Conservation (phyloP, 1,140 invertebrate species). For the Calycopis cecrops region DNA sequence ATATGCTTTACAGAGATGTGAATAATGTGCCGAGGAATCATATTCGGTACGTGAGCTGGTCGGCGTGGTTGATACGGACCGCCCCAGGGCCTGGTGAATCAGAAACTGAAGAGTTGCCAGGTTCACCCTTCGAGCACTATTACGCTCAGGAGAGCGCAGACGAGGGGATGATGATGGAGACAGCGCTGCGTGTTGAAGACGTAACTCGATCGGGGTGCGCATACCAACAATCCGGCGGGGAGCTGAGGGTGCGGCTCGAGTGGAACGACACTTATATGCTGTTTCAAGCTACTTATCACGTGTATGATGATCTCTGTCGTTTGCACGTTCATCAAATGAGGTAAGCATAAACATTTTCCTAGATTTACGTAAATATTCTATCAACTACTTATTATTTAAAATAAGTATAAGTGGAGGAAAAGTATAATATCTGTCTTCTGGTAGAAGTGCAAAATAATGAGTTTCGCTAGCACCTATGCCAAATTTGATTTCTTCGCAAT, state of each 20-base stretch:
- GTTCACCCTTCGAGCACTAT: slow-evolving; percentile 88
- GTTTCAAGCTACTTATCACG: slow-evolving; percentile 90
- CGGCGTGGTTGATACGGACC: slow-evolving; percentile 81
- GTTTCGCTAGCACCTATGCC: too few relatives aligned
- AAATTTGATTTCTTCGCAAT: too few relatives aligned
- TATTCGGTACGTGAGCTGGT: slow-evolving; percentile 88
- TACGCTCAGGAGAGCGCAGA: slow-evolving; percentile 89
- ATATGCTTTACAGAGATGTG: slow-evolving; percentile 90
- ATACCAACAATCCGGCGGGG: slow-evolving; percentile 86
- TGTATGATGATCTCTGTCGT: slow-evolving; percentile 89
- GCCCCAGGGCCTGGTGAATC: slow-evolving; percentile 74
- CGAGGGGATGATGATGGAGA: slow-evolving; percentile 91
- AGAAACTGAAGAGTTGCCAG: slow-evolving; percentile 80
- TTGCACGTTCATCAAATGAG: slow-evolving; percentile 93
- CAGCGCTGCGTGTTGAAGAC: slow-evolving; percentile 85
- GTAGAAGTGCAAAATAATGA: too few relatives aligned
- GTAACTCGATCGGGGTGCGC: slow-evolving; percentile 85
- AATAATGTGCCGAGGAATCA: slow-evolving; percentile 91
- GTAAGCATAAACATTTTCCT: slow-evolving; percentile 35
- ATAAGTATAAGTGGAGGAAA: too few relatives aligned
- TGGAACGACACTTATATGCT: slow-evolving; percentile 91
- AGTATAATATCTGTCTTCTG: too few relatives aligned
- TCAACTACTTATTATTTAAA: too few relatives aligned
- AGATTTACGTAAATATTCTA: not conserved
- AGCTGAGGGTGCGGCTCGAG: slow-evolving; percentile 87